Percentiles rank a stretch among this genome's conserved stretches.
Evolutionary conservation across 2,888 invertebrate genomes (phyloP).

Genomic region (Zeuzera pyrina): DNA sequence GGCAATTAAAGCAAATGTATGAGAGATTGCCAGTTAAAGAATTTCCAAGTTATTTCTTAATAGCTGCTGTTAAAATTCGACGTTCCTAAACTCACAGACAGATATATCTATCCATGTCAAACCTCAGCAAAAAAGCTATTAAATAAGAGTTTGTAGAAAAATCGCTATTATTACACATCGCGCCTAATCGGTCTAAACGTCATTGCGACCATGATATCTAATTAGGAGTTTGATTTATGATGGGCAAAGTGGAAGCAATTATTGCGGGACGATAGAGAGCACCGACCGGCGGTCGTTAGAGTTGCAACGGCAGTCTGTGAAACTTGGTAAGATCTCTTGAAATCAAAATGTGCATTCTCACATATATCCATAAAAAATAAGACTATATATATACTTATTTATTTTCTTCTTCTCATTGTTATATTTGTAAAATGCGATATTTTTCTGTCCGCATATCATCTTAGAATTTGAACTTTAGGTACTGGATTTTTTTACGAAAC

Average conservation of each 20-base stretch:
- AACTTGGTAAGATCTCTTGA: no score
- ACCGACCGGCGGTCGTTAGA: neutral
- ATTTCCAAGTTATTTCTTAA: neutral
- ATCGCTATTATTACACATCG: slow-evolving; percentile 24
- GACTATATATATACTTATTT: no score
- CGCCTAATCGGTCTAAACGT: slow-evolving; percentile 22
- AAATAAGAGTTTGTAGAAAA: slow-evolving; percentile 19
- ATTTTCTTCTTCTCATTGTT: no score
- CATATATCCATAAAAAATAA: no score
- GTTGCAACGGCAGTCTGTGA: no score
- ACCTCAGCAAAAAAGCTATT: slow-evolving; percentile 9
- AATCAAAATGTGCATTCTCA: no score
- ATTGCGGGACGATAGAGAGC: slow-evolving; percentile 25
- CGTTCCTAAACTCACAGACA: slow-evolving; percentile 10
- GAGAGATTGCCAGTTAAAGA: neutral
- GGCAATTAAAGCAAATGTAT: neutral
- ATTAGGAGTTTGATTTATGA: slow-evolving; percentile 46
- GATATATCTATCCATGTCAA: slow-evolving; percentile 17
- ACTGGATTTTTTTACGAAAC: no score
- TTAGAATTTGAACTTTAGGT: no score
- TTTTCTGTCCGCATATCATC: no score
- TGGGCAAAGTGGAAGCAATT: slow-evolving; percentile 39
- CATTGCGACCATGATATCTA: slow-evolving; percentile 32
- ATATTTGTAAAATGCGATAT: no score
- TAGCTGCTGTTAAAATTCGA: neutral